A percentile compares a stretch with the other conserved stretches of the same genome.
Conservation (phyloP, 2,113 vertebrate species). For the cattle (Bos taurus) region DNA sequence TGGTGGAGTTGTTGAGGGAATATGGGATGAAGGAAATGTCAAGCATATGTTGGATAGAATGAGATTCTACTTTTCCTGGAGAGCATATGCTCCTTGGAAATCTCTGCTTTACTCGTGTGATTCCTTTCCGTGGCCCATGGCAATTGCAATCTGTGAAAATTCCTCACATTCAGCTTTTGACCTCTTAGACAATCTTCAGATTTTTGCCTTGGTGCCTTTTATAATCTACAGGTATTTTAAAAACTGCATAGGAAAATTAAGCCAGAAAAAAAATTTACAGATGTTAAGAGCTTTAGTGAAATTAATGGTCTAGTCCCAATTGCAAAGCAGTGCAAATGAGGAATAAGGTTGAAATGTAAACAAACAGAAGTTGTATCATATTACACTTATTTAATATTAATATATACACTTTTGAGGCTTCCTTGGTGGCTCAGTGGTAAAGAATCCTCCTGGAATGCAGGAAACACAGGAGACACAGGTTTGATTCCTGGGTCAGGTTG, state of each 20-base stretch:
- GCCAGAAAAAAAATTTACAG: neutral
- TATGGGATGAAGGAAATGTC: neutral
- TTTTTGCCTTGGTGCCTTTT: neutral
- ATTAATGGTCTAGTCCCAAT: neutral
- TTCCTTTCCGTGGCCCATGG: neutral
- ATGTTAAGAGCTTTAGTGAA: neutral
- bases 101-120: neutral
- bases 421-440: neutral
- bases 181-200: neutral
- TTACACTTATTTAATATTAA: neutral
- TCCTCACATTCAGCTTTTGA: neutral
- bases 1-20: neutral
- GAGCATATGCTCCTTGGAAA: neutral
- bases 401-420: neutral
- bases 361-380: neutral
- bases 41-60: neutral
- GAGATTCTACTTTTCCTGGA: neutral
- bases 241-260: neutral
- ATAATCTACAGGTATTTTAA: neutral
- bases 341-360: neutral
- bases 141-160: neutral
- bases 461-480: neutral
- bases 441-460: neutral
- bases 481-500: fast-evolving
- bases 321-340: neutral